Conservation (phyloP, 2,113 vertebrate species). For the Odocoileus hemionus region DNA sequence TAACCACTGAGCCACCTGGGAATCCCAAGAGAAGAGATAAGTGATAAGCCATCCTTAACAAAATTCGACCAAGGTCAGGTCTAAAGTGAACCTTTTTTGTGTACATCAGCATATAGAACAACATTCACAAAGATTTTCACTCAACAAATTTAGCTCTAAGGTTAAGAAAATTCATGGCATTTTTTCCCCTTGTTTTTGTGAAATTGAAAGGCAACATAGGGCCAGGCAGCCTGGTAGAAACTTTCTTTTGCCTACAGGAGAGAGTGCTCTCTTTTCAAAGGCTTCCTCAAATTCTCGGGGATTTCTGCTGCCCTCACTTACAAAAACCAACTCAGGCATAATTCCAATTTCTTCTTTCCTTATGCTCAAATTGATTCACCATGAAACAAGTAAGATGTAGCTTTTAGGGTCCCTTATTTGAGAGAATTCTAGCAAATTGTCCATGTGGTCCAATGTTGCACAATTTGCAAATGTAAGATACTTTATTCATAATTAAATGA, state of each 20-base stretch:
- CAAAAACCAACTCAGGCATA: background rate
- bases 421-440: background rate
- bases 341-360: background rate
- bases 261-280: background rate
- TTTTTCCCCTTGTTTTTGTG: background rate
- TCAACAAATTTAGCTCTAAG: background rate
- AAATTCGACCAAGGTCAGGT: background rate
- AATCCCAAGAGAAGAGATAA: background rate
- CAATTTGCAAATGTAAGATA: background rate
- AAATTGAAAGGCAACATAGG: background rate
- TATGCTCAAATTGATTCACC: background rate
- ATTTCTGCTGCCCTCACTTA: background rate
- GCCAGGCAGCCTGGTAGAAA: background rate
- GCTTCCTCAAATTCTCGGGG: background rate
- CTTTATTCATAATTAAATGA: background rate
- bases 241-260: background rate
- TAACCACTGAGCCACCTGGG: background rate
- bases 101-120: background rate
- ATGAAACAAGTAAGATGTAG: background rate
- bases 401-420: background rate
- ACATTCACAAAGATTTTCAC: background rate
- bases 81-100: background rate
- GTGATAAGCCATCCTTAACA: background rate
- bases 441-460: background rate
- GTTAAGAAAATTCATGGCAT: background rate